Evolutionary conservation across 2,113 vertebrate genomes (phyloP).

Genomic region (Tyto alba): DNA sequence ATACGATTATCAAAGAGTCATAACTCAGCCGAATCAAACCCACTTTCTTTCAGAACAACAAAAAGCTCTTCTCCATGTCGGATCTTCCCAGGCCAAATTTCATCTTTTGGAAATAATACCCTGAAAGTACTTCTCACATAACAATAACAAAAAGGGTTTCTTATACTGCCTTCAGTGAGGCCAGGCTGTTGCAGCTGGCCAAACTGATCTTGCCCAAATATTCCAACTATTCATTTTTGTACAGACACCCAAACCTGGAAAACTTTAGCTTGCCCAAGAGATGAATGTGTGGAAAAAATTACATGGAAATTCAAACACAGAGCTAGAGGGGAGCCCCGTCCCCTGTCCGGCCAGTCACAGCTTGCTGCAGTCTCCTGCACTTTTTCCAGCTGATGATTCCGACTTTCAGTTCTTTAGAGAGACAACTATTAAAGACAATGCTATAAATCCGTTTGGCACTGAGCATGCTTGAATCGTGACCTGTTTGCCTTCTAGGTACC

Average conservation of each 20-base stretch:
- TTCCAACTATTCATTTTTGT: neutral
- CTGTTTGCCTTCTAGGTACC: neutral
- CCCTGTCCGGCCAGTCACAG: neutral
- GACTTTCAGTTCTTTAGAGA: neutral
- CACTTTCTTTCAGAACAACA: neutral
- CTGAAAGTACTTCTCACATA: neutral
- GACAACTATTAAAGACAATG: neutral
- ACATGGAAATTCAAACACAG: neutral
- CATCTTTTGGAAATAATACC: neutral
- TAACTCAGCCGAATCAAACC: neutral
- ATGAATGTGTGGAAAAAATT: neutral
- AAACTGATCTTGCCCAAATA: neutral
- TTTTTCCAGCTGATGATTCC: neutral
- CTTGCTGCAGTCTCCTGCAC: neutral
- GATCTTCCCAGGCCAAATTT: neutral
- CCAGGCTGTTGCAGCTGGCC: neutral
- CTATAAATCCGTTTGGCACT: neutral
- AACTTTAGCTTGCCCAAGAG: neutral
- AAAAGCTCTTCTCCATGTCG: neutral
- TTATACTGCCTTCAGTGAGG: neutral
- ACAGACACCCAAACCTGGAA: neutral
- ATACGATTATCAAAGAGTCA: neutral
- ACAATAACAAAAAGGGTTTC: neutral
- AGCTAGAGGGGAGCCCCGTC: neutral
- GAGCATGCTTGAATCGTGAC: fast-evolving